Evolutionary conservation across 2,888 invertebrate species (phyloP).

Genomic region (Rhamnusium bicolor): DNA sequence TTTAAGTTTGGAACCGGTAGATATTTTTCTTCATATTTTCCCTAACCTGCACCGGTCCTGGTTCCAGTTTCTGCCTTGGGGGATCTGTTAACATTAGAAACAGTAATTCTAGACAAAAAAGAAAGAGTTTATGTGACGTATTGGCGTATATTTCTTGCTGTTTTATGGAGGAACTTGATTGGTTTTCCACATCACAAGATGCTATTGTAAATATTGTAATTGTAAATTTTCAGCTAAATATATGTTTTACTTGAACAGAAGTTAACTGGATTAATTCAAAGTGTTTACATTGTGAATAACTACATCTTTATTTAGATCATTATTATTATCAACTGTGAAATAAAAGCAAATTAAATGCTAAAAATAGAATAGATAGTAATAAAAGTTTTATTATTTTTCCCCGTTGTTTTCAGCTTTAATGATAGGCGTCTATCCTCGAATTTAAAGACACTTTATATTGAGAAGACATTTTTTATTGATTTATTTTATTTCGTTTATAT

Average conservation of each 20-base stretch:
- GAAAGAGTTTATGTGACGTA: background rate
- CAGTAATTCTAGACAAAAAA: background rate
- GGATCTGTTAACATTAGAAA: background rate
- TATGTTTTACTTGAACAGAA: background rate
- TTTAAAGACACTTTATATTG: background rate
- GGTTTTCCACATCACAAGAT: background rate
- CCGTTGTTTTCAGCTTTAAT: background rate
- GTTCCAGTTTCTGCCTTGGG: no score
- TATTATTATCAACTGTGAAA: conserved; percentile 25
- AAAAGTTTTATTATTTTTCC: background rate
- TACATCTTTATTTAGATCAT: conserved; percentile 5
- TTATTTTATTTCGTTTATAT: background rate
- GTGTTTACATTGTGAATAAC: conserved; percentile 8
- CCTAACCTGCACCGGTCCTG: no score
- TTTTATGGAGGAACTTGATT: background rate
- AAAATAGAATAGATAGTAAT: conserved; percentile 8
- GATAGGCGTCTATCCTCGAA: background rate
- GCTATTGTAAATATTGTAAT: background rate
- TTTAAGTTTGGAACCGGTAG: no score
- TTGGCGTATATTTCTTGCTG: background rate
- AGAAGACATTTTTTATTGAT: conserved; percentile 12
- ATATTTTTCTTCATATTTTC: no score
- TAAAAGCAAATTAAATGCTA: conserved; percentile 11
- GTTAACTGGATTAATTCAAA: background rate
- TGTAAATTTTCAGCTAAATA: background rate